Base-by-base conservation (phyloP, 2,797 vertebrate species). In the Dicrostonyx torquatus region DNA sequence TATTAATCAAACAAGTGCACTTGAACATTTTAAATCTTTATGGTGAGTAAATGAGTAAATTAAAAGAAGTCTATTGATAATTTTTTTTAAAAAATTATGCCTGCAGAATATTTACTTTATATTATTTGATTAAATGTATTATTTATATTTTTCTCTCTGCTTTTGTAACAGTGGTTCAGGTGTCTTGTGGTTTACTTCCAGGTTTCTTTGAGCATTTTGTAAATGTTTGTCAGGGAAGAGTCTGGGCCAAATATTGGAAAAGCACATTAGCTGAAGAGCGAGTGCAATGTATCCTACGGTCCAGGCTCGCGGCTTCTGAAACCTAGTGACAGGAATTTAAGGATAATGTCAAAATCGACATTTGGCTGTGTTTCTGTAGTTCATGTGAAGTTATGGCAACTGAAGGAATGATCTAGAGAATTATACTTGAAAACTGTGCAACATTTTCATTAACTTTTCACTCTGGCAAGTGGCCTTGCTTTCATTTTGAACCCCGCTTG, bases 1-100 rank as follows among this genome's bases (percentile, higher is more conserved):
- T 98, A 98, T 98, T 98, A 98, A 98, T 98, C 97, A 97, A 92
- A 97, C 87, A 98, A 98, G 98, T 98, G 98, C 98, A 98, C 98
- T 98, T 98, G 96, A 98, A 95, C 92, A 96, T 96, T 97, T 98
- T 93, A 97, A 97, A 98, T 96, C 93, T 96, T 97, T 97, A 91
- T 87, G 90, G 95, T 96, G 93, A 98, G 94, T 98, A 98, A 98
- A 97, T 98, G 98, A 98, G 40, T 75, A 76, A 83, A 85, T 85
- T 85, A 85, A 98, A 94, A 97, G 87, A 97, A 94, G 94, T 97
- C 53, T 97, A 97, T 97, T 98, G 95, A 97, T 96, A 84, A 84
- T 97, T 96, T 95, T 95, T 93, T 20, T 11, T 6, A 15, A 72
- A 94, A 97, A 97, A 97, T 96, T 79, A 97, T 96, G 93, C 94